Evolutionary conservation across 2,888 invertebrate genomes (phyloP).

Genomic region (Mythimna lalbum): DNA sequence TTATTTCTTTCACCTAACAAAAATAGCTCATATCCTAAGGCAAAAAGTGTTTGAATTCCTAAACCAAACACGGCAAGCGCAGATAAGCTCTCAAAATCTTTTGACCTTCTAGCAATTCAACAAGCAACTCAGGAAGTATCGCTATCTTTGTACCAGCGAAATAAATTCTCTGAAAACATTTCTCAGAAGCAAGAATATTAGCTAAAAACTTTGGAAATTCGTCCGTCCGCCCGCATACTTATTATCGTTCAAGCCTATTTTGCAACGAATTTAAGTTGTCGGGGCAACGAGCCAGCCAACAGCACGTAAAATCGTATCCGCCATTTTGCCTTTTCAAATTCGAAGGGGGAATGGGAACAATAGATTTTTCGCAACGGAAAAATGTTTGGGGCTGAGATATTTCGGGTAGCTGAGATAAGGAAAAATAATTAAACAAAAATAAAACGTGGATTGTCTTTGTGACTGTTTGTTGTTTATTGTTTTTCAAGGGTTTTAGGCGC

Average conservation of each 20-base stretch:
- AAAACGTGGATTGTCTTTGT: slow-evolving; percentile 40
- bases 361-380: slow-evolving; percentile 57
- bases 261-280: slow-evolving; percentile 53
- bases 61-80: not conserved
- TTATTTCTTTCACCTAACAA: too few species aligned
- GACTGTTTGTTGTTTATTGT: slow-evolving; percentile 10
- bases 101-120: not conserved
- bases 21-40: too few species aligned
- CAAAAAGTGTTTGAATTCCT: not conserved
- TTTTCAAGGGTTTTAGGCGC: slow-evolving; percentile 4
- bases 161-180: slow-evolving; percentile 35
- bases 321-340: slow-evolving; percentile 62
- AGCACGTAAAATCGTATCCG: slow-evolving; percentile 60
- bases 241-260: slow-evolving; percentile 55
- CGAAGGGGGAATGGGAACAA: slow-evolving; percentile 52
- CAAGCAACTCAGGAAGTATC: not conserved
- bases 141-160: slow-evolving; percentile 17
- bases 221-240: slow-evolving; percentile 51
- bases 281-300: slow-evolving; percentile 47
- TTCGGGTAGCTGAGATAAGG: slow-evolving; percentile 50
- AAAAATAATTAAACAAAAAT: slow-evolving; percentile 58
- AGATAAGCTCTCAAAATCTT: not conserved
- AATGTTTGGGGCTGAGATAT: slow-evolving; percentile 55
- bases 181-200: slow-evolving; percentile 52
- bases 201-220: slow-evolving; percentile 49